phyloP scores from a whole-genome alignment of 2,888 invertebrate species.

The Amiota mariae region DNA sequence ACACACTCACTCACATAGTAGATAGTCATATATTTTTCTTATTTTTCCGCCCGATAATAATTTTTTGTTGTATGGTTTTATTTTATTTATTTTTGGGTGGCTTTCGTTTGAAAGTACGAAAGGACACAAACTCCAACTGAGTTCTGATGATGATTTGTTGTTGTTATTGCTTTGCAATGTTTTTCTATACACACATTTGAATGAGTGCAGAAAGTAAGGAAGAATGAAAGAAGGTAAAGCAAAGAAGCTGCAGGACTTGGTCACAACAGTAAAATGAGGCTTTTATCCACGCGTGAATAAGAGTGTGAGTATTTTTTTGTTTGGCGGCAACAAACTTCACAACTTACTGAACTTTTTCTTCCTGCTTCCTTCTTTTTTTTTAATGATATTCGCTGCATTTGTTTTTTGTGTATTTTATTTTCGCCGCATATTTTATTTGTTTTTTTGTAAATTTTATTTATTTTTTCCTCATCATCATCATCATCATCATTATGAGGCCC shows the following conservation, averaged over 20 bases:
- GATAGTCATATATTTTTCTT: not conserved
- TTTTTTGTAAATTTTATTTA: slow-evolving; percentile 52
- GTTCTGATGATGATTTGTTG: slow-evolving; percentile 33
- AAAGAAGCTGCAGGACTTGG: not conserved
- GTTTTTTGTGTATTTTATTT: slow-evolving; percentile 30
- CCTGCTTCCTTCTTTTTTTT: not conserved
- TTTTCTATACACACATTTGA: slow-evolving; percentile 62
- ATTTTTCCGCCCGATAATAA: slow-evolving; percentile 11
- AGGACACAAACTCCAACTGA: no score
- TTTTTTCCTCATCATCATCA: slow-evolving; percentile 43
- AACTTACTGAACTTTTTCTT: slow-evolving; percentile 50
- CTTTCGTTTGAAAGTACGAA: not conserved
- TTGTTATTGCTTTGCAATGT: slow-evolving; percentile 51
- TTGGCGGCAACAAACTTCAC: slow-evolving; percentile 33
- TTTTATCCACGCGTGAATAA: not conserved
- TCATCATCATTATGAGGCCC: not conserved
- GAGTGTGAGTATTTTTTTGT: slow-evolving; percentile 15
- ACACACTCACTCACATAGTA: not conserved
- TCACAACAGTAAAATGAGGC: not conserved
- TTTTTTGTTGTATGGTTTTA: slow-evolving; percentile 22
- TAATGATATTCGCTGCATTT: no score
- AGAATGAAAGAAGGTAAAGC: not conserved
- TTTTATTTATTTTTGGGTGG: slow-evolving; percentile 27
- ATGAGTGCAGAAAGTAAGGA: not conserved
- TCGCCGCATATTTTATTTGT: slow-evolving; percentile 58